phyloP scores from a whole-genome alignment of 2,888 invertebrate genomes.

The Pollenia angustigena region DNA sequence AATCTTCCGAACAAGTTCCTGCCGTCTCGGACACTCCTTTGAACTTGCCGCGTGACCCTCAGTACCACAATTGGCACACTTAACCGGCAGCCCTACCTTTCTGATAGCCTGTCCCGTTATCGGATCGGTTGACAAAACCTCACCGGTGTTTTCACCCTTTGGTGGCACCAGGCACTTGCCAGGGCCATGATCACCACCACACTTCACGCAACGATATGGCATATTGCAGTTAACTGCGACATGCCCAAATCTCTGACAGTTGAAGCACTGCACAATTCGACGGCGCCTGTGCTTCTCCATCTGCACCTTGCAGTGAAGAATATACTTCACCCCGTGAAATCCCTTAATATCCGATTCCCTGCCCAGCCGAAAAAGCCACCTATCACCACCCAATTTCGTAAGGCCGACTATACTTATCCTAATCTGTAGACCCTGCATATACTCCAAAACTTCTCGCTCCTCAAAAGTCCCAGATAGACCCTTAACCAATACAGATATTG shows the following conservation, averaged over 20 bases:
- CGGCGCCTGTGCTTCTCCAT: not conserved
- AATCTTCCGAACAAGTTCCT: no score
- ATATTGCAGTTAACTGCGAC: not conserved
- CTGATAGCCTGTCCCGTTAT: not conserved
- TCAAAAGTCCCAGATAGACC: no score
- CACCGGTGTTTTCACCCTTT: not conserved
- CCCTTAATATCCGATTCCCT: not conserved
- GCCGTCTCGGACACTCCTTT: not conserved
- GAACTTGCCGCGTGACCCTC: slow-evolving; percentile 17
- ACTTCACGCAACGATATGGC: slow-evolving; percentile 31
- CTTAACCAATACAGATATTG: no score
- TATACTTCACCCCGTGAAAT: not conserved
- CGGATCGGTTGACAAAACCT: not conserved
- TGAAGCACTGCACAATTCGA: not conserved
- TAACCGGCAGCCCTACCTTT: not conserved
- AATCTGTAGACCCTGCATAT: not conserved
- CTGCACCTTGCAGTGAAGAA: not conserved
- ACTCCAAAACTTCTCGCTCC: not conserved
- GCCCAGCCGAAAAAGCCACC: not conserved
- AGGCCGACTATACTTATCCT: not conserved
- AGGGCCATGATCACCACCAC: slow-evolving; percentile 16
- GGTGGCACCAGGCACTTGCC: slow-evolving; percentile 1
- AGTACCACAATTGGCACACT: not conserved
- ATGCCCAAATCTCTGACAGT: not conserved
- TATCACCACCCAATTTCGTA: not conserved